Percentiles rank a stretch among this genome's conserved stretches.
phyloP scores from a whole-genome alignment of 2,113 vertebrate species.

The Oryzias javanicus region DNA sequence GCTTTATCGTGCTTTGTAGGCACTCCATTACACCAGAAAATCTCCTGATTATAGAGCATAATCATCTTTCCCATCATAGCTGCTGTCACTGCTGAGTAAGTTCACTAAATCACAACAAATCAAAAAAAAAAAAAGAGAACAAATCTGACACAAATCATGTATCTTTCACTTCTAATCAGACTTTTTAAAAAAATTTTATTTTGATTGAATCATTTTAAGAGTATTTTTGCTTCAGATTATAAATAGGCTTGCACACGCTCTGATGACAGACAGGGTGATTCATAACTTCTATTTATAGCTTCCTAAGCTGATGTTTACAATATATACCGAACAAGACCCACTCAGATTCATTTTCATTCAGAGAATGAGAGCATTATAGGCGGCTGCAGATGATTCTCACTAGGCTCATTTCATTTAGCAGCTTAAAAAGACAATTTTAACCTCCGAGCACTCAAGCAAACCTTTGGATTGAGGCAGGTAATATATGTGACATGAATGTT shows the following conservation, averaged over 20 bases:
- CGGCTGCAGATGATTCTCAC: conserved; percentile 55
- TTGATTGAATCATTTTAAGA: too few relatives aligned
- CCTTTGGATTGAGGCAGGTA: conserved; percentile 39
- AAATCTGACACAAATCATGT: neutral
- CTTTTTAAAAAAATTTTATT: neutral
- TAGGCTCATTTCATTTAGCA: conserved; percentile 52
- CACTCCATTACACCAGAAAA: conserved; percentile 72
- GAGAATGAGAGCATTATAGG: conserved; percentile 29
- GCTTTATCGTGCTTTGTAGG: conserved; percentile 69
- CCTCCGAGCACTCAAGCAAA: conserved; percentile 41
- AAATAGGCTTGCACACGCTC: conserved; percentile 2
- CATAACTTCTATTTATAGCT: conserved; percentile 15
- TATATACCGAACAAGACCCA: conserved; percentile 6
- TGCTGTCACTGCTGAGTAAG: conserved; percentile 55
- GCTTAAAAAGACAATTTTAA: conserved; percentile 51
- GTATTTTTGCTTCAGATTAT: neutral
- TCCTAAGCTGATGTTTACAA: conserved; percentile 6
- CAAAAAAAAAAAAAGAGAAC: neutral
- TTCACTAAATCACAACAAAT: conserved; percentile 48
- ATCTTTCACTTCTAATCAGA: too few relatives aligned
- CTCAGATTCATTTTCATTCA: conserved; percentile 36
- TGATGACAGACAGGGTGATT: conserved; percentile 2
- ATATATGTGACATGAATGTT: conserved; percentile 46
- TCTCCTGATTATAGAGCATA: conserved; percentile 70
- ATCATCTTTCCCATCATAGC: conserved; percentile 62